A percentile compares a stretch with the other conserved stretches of the same genome.
Evolutionary conservation across 1,140 invertebrate species (phyloP).

Genomic region (Oryctes rhinoceros): DNA sequence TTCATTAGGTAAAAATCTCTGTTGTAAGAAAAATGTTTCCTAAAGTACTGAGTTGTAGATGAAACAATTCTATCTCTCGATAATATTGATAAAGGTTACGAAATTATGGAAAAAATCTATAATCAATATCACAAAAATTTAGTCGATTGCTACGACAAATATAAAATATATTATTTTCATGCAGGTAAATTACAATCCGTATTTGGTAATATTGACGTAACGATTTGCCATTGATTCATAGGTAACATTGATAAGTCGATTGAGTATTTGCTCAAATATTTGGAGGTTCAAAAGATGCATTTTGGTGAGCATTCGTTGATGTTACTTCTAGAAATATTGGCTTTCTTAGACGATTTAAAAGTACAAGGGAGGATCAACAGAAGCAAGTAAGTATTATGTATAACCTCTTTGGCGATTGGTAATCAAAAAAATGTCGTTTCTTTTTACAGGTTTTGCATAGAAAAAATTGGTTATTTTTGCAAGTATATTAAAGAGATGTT

Average conservation of each 20-base stretch:
- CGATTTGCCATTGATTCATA: neutral
- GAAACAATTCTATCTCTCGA: neutral
- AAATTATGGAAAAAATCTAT: constrained; percentile 21
- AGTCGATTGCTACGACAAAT: neutral
- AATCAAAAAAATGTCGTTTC: too few species aligned
- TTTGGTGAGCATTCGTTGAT: neutral
- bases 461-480: neutral
- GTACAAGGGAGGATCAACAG: neutral
- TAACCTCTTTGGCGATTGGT: too few species aligned
- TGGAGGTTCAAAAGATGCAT: constrained; percentile 2
- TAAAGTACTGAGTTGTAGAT: neutral
- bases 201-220: neutral
- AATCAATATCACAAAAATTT: constrained; percentile 15
- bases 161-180: constrained; percentile 1
- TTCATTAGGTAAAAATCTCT: neutral
- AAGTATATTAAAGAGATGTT: neutral
- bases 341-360: neutral
- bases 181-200: neutral
- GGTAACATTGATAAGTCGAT: neutral
- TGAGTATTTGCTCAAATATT: neutral
- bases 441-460: neutral
- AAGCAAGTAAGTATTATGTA: neutral
- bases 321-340: neutral
- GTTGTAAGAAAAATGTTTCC: too few species aligned
- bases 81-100: neutral